Evolutionary conservation across 64 coral and sea anemone species (phyloP), one percentile per base, ranked within the genome.

Genomic region (Porites lutea): DNA sequence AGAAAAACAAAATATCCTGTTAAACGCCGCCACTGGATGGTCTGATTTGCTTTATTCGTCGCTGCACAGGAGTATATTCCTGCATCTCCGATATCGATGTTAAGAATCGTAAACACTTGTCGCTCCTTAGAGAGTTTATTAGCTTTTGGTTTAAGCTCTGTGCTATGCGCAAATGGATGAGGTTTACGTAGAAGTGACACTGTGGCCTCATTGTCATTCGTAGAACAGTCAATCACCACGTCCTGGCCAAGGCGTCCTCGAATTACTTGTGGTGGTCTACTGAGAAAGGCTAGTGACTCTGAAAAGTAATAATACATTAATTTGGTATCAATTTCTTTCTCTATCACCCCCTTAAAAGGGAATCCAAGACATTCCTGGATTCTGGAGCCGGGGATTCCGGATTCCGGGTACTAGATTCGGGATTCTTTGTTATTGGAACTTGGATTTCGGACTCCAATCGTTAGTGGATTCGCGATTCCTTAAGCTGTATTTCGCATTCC

Each of bases 101-200:
- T 65, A 5, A 83, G 43, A 83, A 83, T 57, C 46, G 1, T 18
- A 44, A 65, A 83, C 7, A 65, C 65, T 18, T 83, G 43, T 65
- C 23, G 7, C 14, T 65, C 47, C 47, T 83, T 83, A 5, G n/a
- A 65, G 65, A 83, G 81, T 52, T 83, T 83, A 11, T 83, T 47
- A 8, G 22, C 27, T 23, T 54, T 8, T 2, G 16, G 75, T 54
- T 78, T 78, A 2, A 16, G 51, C 23, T 78, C 49, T 50, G 5
- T 22, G 52, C 20, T 22, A 19, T 18, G 14, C 10, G 9, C 49
- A 22, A 55, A 78, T 54, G 75, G 75, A 8, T 78, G 48, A 6
- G 48, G 75, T 22, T 22, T 78, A 16, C 49, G 52, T n/a, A 55
- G 49, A 54, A 78, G 75, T 8, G 75, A 78, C 19, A 78, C 75